Base-by-base conservation (phyloP, 2,888 invertebrate species). In the Platycnemis pennipes region DNA sequence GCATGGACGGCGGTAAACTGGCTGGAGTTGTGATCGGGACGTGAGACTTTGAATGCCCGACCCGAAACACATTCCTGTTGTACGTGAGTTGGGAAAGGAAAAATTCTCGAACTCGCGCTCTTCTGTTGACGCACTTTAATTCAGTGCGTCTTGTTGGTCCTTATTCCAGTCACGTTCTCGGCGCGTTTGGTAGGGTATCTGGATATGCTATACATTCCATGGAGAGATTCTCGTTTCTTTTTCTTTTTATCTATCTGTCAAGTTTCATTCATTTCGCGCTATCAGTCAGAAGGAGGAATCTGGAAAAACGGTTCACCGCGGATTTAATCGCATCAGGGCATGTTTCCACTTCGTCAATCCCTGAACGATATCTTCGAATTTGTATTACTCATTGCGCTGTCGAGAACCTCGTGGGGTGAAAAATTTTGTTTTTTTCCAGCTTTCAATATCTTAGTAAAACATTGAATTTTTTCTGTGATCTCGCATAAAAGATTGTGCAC, bases 81-180 rank as follows among this genome's bases (percentile, higher is more conserved):
- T 91, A 91, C 91, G 91, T 91, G 91, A 91, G 63, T 44, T 91
- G 91, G n/a, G 91, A 91, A 37, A 56, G 53, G 89, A 89, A 89
- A 42, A 91, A 63, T 45, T 26, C 31, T n/a, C 63, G 44, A 42
- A 11, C 63, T 42, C 16, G 37, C 45, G 37, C 56, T 37, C 53
- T 26, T 53, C 37, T 26, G 49, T 56, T 63, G 91, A n/a, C 91
- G 91, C 63, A 56, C 53, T 89, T 56, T 56, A 53, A 56, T 53
- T 88, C 88, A n/a, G 69, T 49, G 53, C 88, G 91, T 53, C 91
- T 49, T n/a, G 19, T 13, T 19, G 63, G 26, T 5, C 88, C 37
- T 42, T n/a, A 91, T 91, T 91, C 91, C 63, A 16, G 63, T 56
- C 91, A 91, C 91, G 91, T 91, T 26, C 91, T 19, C 4, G 1